Evolutionary conservation across 2,888 invertebrate species (phyloP).

Genomic region (Epirrita christyi): DNA sequence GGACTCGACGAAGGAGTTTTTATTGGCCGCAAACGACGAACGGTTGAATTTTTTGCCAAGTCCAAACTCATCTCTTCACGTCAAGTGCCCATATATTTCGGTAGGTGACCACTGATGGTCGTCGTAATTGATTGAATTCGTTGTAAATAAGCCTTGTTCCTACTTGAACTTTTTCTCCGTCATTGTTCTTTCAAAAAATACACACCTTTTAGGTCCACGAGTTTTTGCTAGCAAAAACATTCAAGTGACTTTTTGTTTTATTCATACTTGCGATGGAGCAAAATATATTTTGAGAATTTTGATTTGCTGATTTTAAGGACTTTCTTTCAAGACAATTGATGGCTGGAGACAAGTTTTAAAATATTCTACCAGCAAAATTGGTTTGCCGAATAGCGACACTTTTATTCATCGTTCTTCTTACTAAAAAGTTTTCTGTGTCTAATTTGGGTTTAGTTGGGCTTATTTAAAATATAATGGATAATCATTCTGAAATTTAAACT

Average conservation of each 20-base stretch:
- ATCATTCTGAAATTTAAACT: not conserved
- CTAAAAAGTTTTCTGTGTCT: constrained; percentile 8
- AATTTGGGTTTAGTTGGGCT: not conserved
- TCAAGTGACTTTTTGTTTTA: constrained; percentile 41
- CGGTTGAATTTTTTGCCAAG: constrained; percentile 69
- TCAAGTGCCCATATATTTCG: constrained; percentile 76
- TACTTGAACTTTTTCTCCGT: constrained; percentile 41
- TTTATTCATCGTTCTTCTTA: constrained; percentile 16
- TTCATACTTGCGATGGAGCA: constrained; percentile 39
- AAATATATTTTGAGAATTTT: constrained; percentile 35
- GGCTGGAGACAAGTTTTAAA: constrained; percentile 24
- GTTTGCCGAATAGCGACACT: constrained; percentile 14
- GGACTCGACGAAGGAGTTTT: constrained; percentile 70
- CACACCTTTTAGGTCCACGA: constrained; percentile 41
- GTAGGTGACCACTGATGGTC: constrained; percentile 62
- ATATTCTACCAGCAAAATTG: constrained; percentile 31
- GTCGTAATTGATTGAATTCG: constrained; percentile 77
- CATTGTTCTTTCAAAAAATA: constrained; percentile 42
- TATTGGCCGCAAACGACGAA: constrained; percentile 59
- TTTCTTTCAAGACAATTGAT: constrained; percentile 22
- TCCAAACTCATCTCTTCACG: constrained; percentile 70
- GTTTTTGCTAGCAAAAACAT: constrained; percentile 49
- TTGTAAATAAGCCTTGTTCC: constrained; percentile 69
- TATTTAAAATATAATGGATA: not conserved
- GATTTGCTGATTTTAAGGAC: constrained; percentile 29